Evolutionary conservation across 2,888 invertebrate species (phyloP).

Genomic region (Pollenia amentaria): DNA sequence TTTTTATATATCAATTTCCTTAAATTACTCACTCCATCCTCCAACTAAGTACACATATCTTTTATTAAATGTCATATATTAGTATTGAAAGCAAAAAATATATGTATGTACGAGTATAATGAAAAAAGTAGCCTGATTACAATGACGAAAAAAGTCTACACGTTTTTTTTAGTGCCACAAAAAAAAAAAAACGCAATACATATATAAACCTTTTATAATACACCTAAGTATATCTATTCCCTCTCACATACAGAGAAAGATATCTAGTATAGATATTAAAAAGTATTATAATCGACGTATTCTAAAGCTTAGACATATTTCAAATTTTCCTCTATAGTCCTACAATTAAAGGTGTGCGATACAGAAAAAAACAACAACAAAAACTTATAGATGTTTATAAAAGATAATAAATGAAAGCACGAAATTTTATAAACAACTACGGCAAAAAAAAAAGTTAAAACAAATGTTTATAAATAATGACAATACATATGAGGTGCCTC

Average conservation of each 20-base stretch:
- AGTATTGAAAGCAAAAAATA: constrained; percentile 36
- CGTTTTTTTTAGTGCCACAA: constrained; percentile 52
- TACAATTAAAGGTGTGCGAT: constrained; percentile 34
- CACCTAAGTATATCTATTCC: constrained; percentile 3
- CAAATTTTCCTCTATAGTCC: constrained; percentile 35
- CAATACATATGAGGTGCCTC: constrained; percentile 57
- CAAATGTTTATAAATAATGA: constrained; percentile 72
- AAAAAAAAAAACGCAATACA: constrained; percentile 35
- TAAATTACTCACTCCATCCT: constrained; percentile 34
- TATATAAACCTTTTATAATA: constrained; percentile 15
- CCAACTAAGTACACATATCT: constrained; percentile 31
- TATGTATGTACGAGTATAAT: neutral
- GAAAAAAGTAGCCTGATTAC: constrained; percentile 80
- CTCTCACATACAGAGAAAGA: constrained; percentile 56
- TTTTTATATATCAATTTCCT: neutral
- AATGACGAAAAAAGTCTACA: constrained; percentile 70
- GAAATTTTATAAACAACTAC: constrained; percentile 64
- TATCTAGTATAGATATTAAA: constrained; percentile 66
- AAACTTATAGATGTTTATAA: constrained; percentile 68
- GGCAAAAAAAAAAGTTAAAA: constrained; percentile 49
- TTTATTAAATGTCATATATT: constrained; percentile 55
- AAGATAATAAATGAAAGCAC: constrained; percentile 72
- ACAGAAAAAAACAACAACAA: constrained; percentile 32
- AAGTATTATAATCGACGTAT: constrained; percentile 57
- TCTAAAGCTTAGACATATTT: constrained; percentile 59